Evolutionary conservation across 53 echinoderm and acorn worm genomes (phyloP).

Genomic region (Echinometra lucunter): DNA sequence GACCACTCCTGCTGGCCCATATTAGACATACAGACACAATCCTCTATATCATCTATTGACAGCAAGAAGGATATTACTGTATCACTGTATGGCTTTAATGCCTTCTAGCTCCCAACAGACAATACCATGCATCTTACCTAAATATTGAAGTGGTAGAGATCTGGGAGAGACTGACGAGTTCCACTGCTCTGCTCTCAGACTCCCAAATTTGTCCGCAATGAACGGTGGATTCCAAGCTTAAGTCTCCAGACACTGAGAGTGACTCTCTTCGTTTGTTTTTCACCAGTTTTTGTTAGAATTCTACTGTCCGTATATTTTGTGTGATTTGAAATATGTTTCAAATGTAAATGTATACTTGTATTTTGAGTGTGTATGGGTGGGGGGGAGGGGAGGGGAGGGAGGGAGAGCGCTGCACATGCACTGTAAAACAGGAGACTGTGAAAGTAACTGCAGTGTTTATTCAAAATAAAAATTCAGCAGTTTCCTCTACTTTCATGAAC

Average conservation of each 20-base stretch:
- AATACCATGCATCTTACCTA: slow-evolving; percentile 22
- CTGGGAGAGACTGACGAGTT: neutral
- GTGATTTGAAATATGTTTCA: neutral
- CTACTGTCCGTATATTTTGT: neutral
- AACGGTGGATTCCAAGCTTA: neutral
- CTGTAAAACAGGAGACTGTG: too few relatives aligned
- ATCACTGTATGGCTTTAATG: too few relatives aligned
- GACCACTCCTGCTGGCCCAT: too few relatives aligned
- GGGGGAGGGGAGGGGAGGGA: neutral
- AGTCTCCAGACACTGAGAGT: neutral
- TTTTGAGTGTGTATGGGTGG: neutral
- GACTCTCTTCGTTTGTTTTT: neutral
- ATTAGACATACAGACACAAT: neutral
- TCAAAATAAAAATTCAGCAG: neutral
- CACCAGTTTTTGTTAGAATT: neutral
- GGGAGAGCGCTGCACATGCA: neutral
- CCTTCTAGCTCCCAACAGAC: too few relatives aligned
- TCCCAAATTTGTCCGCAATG: neutral
- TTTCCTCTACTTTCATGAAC: too few relatives aligned
- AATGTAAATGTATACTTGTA: neutral
- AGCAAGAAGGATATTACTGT: too few relatives aligned
- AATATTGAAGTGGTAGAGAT: neutral
- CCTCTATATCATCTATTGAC: neutral
- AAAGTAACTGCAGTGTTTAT: neutral
- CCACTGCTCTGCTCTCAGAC: neutral